A percentile compares a stretch with the other conserved stretches of the same genome.
Evolutionary conservation across 2,888 invertebrate species (phyloP).

Genomic region (Chloroclysta siterata): DNA sequence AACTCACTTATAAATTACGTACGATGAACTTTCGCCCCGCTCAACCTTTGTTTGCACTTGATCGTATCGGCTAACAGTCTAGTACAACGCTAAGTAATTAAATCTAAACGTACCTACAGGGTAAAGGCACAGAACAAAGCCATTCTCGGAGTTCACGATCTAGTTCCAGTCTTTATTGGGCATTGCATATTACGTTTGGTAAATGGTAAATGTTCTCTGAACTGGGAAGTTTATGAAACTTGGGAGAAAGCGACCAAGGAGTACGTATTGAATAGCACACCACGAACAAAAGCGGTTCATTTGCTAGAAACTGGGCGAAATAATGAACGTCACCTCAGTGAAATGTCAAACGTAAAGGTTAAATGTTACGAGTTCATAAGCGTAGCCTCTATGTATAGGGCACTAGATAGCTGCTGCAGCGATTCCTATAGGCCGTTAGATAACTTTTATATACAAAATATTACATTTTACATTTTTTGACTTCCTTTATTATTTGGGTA

Average conservation of each 20-base stretch:
- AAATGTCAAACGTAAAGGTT: constrained; percentile 81
- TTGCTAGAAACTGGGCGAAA: constrained; percentile 73
- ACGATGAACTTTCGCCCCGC: constrained; percentile 22
- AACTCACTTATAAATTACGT: constrained; percentile 1
- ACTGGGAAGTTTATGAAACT: constrained; percentile 74
- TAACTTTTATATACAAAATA: neutral
- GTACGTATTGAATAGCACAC: constrained; percentile 64
- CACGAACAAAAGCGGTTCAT: constrained; percentile 78
- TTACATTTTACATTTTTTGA: no score
- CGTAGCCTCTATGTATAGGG: constrained; percentile 43
- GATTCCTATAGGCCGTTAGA: constrained; percentile 12
- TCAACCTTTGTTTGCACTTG: constrained; percentile 32
- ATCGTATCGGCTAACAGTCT: constrained; percentile 34
- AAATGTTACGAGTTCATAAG: constrained; percentile 70
- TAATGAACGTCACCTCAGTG: constrained; percentile 70
- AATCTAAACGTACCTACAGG: constrained; percentile 50
- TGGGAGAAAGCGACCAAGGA: constrained; percentile 71
- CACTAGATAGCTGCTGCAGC: constrained; percentile 13
- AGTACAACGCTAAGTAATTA: constrained; percentile 51
- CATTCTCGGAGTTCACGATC: constrained; percentile 61
- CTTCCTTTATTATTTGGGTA: no score
- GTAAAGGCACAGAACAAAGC: constrained; percentile 61
- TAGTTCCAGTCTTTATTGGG: constrained; percentile 65
- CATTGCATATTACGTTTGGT: constrained; percentile 62
- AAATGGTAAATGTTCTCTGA: constrained; percentile 71